These are phyloP conservation scores for Andinoacara biseriatus DNA, from an alignment of 2,113 vertebrate genomes.

Conservation along the genomic window DNA sequence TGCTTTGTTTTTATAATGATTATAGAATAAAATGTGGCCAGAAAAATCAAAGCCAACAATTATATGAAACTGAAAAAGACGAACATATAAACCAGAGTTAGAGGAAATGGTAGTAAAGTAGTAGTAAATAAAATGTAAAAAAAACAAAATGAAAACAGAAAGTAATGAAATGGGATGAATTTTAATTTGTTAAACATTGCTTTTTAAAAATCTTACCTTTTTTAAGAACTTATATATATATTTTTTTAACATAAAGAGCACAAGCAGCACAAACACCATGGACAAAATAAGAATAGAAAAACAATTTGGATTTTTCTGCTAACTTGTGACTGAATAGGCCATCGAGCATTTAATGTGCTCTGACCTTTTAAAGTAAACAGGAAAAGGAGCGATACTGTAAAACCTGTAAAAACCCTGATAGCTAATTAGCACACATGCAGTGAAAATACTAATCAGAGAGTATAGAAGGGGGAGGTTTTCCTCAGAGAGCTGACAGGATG, in stretches of 20 bases:
- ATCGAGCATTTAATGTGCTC: neutral
- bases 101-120: rapidly evolving
- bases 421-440: rapidly evolving
- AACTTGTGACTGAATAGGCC: neutral
- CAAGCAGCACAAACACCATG: neutral
- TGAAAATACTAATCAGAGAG: neutral
- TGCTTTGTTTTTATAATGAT: neutral
- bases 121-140: neutral
- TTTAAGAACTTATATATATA: neutral
- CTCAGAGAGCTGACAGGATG: neutral
- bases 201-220: too few species aligned
- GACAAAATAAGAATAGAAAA: neutral
- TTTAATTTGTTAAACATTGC: too few species aligned
- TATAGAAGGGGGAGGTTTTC: neutral
- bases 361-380: neutral
- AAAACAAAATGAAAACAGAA: too few species aligned
- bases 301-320: neutral
- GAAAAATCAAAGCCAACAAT: neutral
- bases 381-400: neutral
- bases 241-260: neutral
- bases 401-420: neutral
- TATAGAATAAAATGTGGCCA: neutral
- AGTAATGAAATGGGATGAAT: neutral
- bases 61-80: neutral
- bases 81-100: neutral